Conservation (phyloP, 2,113 vertebrate species). For the Nesoenas mayeri region DNA sequence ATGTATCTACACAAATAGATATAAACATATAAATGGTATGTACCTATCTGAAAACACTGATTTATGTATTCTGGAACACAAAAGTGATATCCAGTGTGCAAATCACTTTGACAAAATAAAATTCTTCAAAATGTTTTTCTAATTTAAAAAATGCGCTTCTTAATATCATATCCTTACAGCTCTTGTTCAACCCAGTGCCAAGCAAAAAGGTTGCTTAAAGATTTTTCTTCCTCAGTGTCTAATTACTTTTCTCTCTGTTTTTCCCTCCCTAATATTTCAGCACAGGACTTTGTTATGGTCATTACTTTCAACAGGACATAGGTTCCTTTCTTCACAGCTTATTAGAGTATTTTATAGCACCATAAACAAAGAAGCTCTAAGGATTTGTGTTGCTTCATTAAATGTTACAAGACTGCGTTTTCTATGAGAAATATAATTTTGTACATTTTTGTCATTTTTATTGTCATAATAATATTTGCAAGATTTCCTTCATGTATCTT, state of each 20-base stretch:
- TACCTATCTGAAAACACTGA: not conserved
- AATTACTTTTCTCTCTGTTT: conserved; percentile 9
- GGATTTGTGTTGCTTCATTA: conserved; percentile 75
- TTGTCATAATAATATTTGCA: conserved; percentile 47
- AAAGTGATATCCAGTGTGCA: not conserved
- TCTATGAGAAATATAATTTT: conserved; percentile 57
- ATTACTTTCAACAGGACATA: conserved; percentile 15
- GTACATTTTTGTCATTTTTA: conserved; percentile 68
- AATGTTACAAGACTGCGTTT: conserved; percentile 44
- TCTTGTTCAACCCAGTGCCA: not conserved
- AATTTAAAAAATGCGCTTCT: not conserved
- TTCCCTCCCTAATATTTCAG: not conserved
- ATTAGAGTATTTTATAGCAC: conserved; percentile 39
- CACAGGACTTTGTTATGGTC: not conserved
- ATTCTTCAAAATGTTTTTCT: not conserved
- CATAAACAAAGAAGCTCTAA: conserved; percentile 40
- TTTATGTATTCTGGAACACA: not conserved
- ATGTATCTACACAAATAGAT: not conserved
- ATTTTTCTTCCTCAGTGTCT: not conserved
- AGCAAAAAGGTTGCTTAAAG: not conserved
- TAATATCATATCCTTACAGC: not conserved
- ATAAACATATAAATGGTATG: not conserved
- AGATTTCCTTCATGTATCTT: conserved; percentile 8
- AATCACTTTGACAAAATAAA: not conserved
- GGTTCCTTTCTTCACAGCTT: not conserved